A percentile compares a stretch with the other conserved stretches of the same genome.
These are phyloP conservation scores for Choloepus didactylus DNA, from an alignment of 2,797 vertebrate genomes.

Conservation along the genomic window DNA sequence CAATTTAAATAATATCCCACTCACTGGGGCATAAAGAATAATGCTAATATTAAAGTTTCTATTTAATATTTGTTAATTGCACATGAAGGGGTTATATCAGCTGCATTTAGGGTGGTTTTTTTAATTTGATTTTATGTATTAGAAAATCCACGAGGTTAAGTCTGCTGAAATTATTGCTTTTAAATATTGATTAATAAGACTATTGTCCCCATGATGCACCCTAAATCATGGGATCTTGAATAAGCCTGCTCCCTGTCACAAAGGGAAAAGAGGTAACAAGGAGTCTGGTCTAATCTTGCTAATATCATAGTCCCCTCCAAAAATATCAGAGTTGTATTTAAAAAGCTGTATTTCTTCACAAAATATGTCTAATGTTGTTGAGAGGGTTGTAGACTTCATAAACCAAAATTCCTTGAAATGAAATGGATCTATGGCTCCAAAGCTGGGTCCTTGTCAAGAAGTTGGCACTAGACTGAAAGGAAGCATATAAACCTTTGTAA, in stretches of 20 bases:
- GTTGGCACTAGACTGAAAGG: neutral
- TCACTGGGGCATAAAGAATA: conserved; percentile 88
- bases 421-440: conserved; percentile 42
- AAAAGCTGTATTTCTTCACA: conserved; percentile 61
- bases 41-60: conserved; percentile 89
- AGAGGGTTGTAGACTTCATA: conserved; percentile 38
- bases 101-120: conserved; percentile 85
- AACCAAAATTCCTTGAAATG: conserved; percentile 58
- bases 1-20: conserved; percentile 90
- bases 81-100: conserved; percentile 87
- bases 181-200: conserved; percentile 88
- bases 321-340: conserved; percentile 72
- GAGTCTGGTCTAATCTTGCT: conserved; percentile 74
- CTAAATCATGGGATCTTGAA: conserved; percentile 83
- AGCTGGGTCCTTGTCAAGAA: conserved; percentile 6
- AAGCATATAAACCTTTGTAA: neutral
- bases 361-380: neutral
- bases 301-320: conserved; percentile 37
- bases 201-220: conserved; percentile 80
- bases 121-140: conserved; percentile 88
- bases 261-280: conserved; percentile 59
- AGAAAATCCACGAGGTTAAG: conserved; percentile 87
- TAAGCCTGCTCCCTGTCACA: conserved; percentile 80
- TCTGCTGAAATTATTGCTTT: conserved; percentile 88
- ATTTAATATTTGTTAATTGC: conserved; percentile 90